These are phyloP conservation scores for Venturia canescens DNA, from an alignment of 1,140 invertebrate genomes.

Conservation along the genomic window DNA sequence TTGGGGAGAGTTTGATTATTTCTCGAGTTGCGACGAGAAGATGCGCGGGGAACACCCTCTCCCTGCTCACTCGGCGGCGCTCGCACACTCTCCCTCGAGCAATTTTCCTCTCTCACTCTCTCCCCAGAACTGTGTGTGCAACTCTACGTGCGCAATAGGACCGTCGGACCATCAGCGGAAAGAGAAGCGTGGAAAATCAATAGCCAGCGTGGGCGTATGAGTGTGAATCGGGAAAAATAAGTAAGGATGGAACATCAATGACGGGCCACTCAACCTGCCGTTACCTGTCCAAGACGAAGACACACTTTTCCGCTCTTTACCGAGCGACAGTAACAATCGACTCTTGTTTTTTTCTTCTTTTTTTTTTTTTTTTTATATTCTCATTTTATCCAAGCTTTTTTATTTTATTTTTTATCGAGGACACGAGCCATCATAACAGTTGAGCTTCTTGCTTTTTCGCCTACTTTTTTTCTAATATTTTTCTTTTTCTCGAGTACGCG, in stretches of 20 bases:
- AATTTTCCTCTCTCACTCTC: slow-evolving; percentile 2
- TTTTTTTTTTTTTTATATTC: too few relatives aligned
- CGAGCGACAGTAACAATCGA: neutral
- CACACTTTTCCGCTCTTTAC: neutral
- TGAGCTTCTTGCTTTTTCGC: too few relatives aligned
- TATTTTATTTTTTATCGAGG: too few relatives aligned
- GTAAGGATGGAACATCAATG: slow-evolving; percentile 13
- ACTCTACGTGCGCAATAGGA: slow-evolving; percentile 30
- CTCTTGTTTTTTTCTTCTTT: neutral
- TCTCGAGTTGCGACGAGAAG: slow-evolving; percentile 26
- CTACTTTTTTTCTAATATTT: too few relatives aligned
- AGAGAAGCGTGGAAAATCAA: slow-evolving; percentile 33
- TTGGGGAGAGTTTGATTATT: slow-evolving; percentile 32
- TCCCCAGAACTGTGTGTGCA: neutral
- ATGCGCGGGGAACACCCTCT: slow-evolving; percentile 13
- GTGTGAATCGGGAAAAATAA: slow-evolving; percentile 19
- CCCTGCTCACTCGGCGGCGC: slow-evolving; percentile 5
- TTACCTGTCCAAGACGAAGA: neutral
- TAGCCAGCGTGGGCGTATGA: slow-evolving; percentile 25
- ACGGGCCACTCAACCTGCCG: slow-evolving; percentile 19
- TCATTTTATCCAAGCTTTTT: neutral
- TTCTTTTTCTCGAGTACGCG: too few relatives aligned
- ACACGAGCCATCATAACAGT: too few relatives aligned
- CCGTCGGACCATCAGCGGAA: slow-evolving; percentile 18
- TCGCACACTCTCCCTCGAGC: neutral